Evolutionary conservation across 2,113 vertebrate genomes (phyloP).

Genomic region (Erinaceus europaeus): DNA sequence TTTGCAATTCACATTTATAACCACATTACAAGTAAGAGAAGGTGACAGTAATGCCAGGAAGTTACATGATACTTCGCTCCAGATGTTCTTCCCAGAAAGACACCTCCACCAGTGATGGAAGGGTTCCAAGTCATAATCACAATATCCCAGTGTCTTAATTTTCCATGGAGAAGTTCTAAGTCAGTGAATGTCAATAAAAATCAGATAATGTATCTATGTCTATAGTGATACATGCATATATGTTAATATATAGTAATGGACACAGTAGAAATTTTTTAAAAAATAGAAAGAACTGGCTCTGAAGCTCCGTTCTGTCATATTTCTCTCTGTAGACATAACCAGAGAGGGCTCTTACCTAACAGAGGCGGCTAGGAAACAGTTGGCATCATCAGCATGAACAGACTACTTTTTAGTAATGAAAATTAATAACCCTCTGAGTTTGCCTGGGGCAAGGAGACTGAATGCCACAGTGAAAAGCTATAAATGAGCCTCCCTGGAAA

Average conservation of each 20-base stretch:
- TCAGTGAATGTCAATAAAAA: background rate
- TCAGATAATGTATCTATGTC: too few species aligned
- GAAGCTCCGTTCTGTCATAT: background rate
- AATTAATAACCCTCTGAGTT: conserved; percentile 6
- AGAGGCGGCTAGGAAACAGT: conserved; percentile 6
- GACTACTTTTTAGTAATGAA: background rate
- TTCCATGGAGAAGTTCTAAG: conserved; percentile 1
- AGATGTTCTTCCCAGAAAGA: background rate
- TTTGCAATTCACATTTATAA: background rate
- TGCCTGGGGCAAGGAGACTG: conserved; percentile 11
- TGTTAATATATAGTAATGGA: too few species aligned
- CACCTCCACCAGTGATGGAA: background rate
- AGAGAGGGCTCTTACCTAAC: background rate
- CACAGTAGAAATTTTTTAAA: too few species aligned
- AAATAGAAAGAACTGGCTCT: too few species aligned
- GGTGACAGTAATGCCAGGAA: background rate
- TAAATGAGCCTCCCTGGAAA: background rate
- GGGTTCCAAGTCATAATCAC: background rate
- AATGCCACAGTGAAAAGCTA: background rate
- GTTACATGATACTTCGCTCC: background rate
- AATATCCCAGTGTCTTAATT: background rate
- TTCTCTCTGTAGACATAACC: background rate
- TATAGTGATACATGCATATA: too few species aligned
- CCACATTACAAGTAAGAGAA: background rate
- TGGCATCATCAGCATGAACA: background rate